phyloP scores from a whole-genome alignment of 2,113 vertebrate genomes.

The Percopsis transmontana region DNA sequence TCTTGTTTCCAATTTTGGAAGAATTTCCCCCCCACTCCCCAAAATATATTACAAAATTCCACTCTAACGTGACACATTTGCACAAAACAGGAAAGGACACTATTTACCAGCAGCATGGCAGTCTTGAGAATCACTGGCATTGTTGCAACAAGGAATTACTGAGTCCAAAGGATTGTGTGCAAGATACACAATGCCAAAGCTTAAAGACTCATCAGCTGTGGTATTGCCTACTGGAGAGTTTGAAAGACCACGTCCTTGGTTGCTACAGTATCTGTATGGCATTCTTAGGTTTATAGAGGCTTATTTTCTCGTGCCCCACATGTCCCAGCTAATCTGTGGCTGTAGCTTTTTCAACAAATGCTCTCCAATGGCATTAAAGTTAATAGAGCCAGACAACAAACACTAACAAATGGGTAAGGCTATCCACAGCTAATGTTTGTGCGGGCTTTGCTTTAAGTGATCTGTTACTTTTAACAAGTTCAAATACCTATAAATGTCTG shows the following conservation, averaged over 20 bases:
- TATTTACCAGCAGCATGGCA: conserved; percentile 16
- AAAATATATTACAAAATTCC: conserved; percentile 9
- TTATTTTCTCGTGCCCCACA: conserved; percentile 61
- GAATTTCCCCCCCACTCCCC: not conserved
- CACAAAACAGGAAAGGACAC: conserved; percentile 22
- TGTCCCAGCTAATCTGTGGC: conserved; percentile 59
- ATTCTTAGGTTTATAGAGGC: conserved; percentile 57
- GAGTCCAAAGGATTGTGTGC: conserved; percentile 24
- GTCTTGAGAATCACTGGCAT: conserved; percentile 13
- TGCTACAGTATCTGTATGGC: conserved; percentile 48
- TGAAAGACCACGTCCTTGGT: conserved; percentile 63
- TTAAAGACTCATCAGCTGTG: conserved; percentile 44
- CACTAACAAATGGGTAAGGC: conserved; percentile 56
- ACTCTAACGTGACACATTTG: conserved; percentile 4
- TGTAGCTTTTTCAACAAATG: conserved; percentile 52
- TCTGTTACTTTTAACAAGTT: conserved; percentile 54
- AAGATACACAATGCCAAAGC: conserved; percentile 39
- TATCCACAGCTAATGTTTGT: conserved; percentile 48
- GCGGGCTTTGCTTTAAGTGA: conserved; percentile 25
- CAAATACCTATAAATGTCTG: conserved; percentile 27
- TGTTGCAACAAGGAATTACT: conserved; percentile 37
- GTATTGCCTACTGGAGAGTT: conserved; percentile 46
- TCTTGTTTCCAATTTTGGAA: not conserved
- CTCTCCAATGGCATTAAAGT: conserved; percentile 56
- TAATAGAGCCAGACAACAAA: conserved; percentile 66